Base-by-base conservation (phyloP, 92 coral and sea anemone genomes). In the Chrysogorgia sp. region DNA sequence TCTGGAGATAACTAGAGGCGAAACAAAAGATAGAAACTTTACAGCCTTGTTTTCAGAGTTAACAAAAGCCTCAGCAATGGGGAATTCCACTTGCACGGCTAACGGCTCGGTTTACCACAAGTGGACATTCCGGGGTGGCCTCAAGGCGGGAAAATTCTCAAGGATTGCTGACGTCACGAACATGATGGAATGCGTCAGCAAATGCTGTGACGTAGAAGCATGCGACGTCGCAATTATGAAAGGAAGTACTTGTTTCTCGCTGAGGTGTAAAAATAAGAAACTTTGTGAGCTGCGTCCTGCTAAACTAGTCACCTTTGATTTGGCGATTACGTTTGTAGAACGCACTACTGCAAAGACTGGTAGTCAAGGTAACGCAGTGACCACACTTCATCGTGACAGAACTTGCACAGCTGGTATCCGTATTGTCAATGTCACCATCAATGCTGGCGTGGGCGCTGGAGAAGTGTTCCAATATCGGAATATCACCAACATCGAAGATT, bases 381-480 rank as follows among this genome's bases (percentile, higher is more conserved):
- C 33, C 7, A 8, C 43, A 25, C 24, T 22, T 2, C 40, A 7
- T 69, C 28, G 76, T 32, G 31, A 20, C 28, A 23, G 48, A 61
- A 15, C 23, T 17, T 94, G 98, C 62, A 71, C 89, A 17, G 88
- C 90, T 78, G 98, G 98, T 8, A 91, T 94, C 25, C 71, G 89
- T 22, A 63, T 91, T 52, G 81, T 70, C 23, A 85, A 90, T 22
- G 98, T 94, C 0, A 94, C 92, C 34, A 75, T 94, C 28, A 92
- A 88, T 26, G 97, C 97, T 15, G 98, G 98, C 9, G 90, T 94
- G 86, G 96, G 97, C 20, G 90, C 98, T 1, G 98, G 98, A 43
- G 89, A 92, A 77, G 98, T 94, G 32, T 68, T 88, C 24, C 96
- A 94, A 90, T 89, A 77, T 59, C 81, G 85, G 9, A 76, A 91